phyloP scores from a whole-genome alignment of 2,888 invertebrate species.

The Synergus umbraculus region DNA sequence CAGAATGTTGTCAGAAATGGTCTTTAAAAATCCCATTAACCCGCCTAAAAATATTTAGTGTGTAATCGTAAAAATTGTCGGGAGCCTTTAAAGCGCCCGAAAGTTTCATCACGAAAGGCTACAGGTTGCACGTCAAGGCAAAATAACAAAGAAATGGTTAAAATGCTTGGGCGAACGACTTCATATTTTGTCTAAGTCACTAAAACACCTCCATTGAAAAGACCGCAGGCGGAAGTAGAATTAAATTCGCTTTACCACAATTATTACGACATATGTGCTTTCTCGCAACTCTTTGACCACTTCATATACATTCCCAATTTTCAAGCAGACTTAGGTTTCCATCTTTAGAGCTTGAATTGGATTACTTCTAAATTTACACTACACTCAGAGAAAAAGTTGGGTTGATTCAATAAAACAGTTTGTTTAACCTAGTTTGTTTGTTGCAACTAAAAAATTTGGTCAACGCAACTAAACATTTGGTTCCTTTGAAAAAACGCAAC shows the following conservation, averaged over 20 bases:
- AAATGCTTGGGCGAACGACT: not conserved
- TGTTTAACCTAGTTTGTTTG: too few species aligned
- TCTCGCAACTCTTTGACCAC: not conserved
- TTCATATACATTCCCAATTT: not conserved
- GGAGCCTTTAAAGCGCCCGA: constrained; percentile 1
- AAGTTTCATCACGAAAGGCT: not conserved
- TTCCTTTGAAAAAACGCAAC: too few species aligned
- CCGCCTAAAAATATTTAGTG: not conserved
- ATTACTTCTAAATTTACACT: too few species aligned
- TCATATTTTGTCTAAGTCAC: not conserved
- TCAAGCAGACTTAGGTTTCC: too few species aligned
- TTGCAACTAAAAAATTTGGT: too few species aligned
- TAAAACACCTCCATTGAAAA: not conserved
- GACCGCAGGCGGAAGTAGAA: not conserved
- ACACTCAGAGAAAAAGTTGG: too few species aligned
- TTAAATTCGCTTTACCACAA: not conserved
- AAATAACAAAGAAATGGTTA: not conserved
- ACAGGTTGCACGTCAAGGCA: not conserved
- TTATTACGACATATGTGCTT: not conserved
- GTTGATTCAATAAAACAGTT: too few species aligned
- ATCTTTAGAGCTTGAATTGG: too few species aligned
- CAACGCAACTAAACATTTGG: too few species aligned
- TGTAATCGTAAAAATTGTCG: constrained; percentile 23
- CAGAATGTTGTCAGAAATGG: constrained; percentile 12
- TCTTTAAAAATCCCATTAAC: constrained; percentile 3